These are phyloP conservation scores for Petrolisthes manimaculis DNA, from an alignment of 2,888 invertebrate species.

Conservation along the genomic window DNA sequence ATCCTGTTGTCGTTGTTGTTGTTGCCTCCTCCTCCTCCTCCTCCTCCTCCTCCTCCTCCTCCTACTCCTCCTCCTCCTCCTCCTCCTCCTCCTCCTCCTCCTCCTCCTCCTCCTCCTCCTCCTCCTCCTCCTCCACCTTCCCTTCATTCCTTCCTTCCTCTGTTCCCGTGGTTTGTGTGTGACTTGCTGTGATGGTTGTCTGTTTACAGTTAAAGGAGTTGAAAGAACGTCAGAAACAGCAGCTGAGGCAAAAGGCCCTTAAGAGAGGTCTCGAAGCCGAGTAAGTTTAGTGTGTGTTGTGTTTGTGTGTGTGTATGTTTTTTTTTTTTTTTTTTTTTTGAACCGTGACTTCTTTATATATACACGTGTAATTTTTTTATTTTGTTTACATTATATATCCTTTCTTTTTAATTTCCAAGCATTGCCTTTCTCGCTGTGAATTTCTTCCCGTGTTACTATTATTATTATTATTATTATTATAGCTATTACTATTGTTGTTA, in stretches of 20 bases:
- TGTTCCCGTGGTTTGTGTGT: neutral
- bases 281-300: conserved; percentile 66
- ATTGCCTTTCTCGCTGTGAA: neutral
- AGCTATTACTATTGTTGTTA: neutral
- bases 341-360: neutral
- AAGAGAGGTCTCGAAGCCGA: conserved; percentile 69
- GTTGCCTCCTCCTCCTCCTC: too few relatives aligned
- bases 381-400: neutral
- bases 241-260: conserved; percentile 71
- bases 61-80: conserved; percentile 6
- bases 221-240: conserved; percentile 72
- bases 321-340: neutral
- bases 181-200: conserved; percentile 2
- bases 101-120: neutral
- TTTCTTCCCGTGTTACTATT: neutral
- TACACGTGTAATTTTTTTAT: neutral
- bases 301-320: neutral
- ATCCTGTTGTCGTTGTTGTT: too few relatives aligned
- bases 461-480: neutral
- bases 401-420: neutral
- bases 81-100: neutral
- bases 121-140: neutral
- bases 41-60: neutral
- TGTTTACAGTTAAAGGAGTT: conserved; percentile 71
- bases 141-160: conserved; percentile 1